These are phyloP conservation scores for Stictonetta naevosa DNA, from an alignment of 2,113 vertebrate species.

Conservation along the genomic window DNA sequence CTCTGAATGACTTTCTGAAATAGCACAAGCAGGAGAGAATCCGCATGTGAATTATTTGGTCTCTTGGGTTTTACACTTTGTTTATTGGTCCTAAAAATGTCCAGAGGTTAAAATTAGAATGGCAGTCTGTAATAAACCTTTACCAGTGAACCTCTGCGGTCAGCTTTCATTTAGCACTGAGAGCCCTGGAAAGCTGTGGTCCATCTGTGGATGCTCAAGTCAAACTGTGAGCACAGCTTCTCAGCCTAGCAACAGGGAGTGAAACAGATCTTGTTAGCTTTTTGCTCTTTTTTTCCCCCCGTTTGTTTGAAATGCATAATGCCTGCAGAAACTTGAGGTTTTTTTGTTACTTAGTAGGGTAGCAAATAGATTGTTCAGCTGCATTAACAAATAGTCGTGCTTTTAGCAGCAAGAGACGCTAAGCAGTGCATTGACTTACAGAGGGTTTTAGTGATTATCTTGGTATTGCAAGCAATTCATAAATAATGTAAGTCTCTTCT, in stretches of 20 bases:
- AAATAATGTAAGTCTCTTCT: neutral
- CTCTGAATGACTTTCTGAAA: neutral
- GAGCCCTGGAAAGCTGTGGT: neutral
- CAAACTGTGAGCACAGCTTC: neutral
- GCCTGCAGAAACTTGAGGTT: neutral
- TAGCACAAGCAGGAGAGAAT: neutral
- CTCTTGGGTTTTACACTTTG: neutral
- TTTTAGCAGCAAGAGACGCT: neutral
- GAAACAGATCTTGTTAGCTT: neutral
- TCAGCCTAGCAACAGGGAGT: neutral
- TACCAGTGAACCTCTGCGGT: neutral
- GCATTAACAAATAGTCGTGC: neutral
- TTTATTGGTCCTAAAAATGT: neutral
- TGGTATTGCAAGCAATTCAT: neutral
- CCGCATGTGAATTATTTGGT: neutral
- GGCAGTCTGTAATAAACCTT: neutral
- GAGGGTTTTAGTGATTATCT: neutral
- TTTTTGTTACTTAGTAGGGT: neutral
- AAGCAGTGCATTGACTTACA: neutral
- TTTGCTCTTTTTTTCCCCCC: neutral
- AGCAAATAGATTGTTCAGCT: neutral
- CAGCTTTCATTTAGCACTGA: neutral
- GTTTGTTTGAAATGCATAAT: neutral
- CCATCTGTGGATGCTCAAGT: neutral
- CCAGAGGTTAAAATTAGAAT: conserved; percentile 12